Conservation (phyloP, 2,113 vertebrate genomes). For the Neotoma lepida region DNA sequence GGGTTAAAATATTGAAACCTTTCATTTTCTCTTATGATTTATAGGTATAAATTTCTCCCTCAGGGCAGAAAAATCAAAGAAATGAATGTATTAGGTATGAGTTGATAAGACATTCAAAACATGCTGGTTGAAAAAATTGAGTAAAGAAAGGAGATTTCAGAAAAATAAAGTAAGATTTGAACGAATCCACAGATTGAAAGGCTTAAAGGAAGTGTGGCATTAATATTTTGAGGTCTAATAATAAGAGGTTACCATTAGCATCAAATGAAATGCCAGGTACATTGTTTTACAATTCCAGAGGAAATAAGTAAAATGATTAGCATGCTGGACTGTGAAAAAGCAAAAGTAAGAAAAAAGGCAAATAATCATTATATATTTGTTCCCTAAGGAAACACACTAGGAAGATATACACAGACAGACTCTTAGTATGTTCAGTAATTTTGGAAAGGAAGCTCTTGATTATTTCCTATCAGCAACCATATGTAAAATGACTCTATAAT, state of each 20-base stretch:
- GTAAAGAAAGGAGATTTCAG: slow-evolving; percentile 48
- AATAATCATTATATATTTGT: slow-evolving; percentile 44
- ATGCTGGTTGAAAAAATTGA: slow-evolving; percentile 46
- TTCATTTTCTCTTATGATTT: slow-evolving; percentile 63
- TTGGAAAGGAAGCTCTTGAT: slow-evolving; percentile 15
- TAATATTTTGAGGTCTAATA: slow-evolving; percentile 41
- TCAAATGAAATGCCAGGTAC: not conserved
- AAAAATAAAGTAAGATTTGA: slow-evolving; percentile 64
- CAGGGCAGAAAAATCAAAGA: not conserved
- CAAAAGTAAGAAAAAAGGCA: slow-evolving; percentile 33
- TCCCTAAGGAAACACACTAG: slow-evolving; percentile 38
- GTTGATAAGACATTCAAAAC: slow-evolving; percentile 44
- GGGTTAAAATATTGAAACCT: slow-evolving; percentile 59
- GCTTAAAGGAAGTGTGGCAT: slow-evolving; percentile 39
- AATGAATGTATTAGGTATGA: slow-evolving; percentile 42
- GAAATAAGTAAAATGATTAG: slow-evolving; percentile 25
- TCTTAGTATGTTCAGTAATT: slow-evolving; percentile 44
- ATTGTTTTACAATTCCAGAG: slow-evolving; percentile 36
- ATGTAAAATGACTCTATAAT: slow-evolving; percentile 62
- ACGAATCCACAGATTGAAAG: slow-evolving; percentile 36
- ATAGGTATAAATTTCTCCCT: slow-evolving; percentile 25
- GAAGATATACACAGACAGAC: slow-evolving; percentile 42
- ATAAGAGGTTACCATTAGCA: slow-evolving; percentile 12
- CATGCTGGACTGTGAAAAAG: slow-evolving; percentile 28
- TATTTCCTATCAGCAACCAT: slow-evolving; percentile 16